These are phyloP conservation scores for Epiblema foenella DNA, from an alignment of 2,888 invertebrate species.

Conservation along the genomic window DNA sequence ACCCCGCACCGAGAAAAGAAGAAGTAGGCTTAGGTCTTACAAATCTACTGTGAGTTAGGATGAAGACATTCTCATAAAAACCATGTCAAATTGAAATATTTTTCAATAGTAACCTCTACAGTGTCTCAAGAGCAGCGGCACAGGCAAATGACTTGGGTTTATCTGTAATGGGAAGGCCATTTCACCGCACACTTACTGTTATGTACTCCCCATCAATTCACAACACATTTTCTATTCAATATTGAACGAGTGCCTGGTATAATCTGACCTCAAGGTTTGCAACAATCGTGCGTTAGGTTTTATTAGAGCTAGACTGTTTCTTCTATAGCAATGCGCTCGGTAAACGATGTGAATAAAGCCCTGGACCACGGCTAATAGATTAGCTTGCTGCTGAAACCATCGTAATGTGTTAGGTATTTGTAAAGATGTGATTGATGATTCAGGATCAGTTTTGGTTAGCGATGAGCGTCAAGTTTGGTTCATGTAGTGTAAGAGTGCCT, in stretches of 20 bases:
- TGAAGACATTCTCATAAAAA: background rate
- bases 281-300: no score
- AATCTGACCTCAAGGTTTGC: background rate
- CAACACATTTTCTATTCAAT: background rate
- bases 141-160: constrained; percentile 34
- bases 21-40: background rate
- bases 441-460: background rate
- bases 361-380: constrained; percentile 59
- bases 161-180: constrained; percentile 37
- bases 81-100: background rate
- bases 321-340: background rate
- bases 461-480: background rate
- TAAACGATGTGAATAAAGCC: background rate
- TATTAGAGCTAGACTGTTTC: background rate
- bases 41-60: background rate
- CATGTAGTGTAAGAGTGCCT: background rate
- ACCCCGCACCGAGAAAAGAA: no score
- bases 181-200: constrained; percentile 46
- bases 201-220: constrained; percentile 46
- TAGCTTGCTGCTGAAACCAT: constrained; percentile 53
- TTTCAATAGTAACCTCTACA: background rate
- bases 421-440: background rate
- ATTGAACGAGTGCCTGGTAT: background rate
- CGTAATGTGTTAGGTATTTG: background rate
- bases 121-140: constrained; percentile 21